Conservation (phyloP, 1,140 invertebrate species). For the Dendrolimus kikuchii region DNA sequence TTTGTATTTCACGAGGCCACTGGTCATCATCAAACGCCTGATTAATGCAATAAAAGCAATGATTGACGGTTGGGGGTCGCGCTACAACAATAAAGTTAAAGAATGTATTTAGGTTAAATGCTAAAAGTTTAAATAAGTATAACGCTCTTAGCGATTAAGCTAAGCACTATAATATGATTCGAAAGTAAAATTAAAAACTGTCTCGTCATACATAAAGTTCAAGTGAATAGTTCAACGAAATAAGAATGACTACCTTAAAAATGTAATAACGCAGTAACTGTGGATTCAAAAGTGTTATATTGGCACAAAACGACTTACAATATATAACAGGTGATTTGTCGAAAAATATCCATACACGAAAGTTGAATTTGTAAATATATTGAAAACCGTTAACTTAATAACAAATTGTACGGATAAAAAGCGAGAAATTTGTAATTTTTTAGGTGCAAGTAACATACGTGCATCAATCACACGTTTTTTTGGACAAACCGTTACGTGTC, state of each 20-base stretch:
- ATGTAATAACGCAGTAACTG: too few species aligned
- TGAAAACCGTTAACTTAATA: slow-evolving; percentile 42
- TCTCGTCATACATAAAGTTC: too few species aligned
- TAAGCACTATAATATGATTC: too few species aligned
- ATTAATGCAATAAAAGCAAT: slow-evolving; percentile 7
- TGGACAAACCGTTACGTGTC: slow-evolving; percentile 1
- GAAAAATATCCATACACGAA: slow-evolving; percentile 6
- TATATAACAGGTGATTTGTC: slow-evolving; percentile 1
- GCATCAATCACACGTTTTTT: background rate
- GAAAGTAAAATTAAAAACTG: too few species aligned
- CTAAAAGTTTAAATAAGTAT: background rate
- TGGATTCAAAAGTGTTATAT: background rate
- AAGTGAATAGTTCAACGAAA: too few species aligned
- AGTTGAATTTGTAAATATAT: slow-evolving; percentile 25
- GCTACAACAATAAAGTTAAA: slow-evolving; percentile 1
- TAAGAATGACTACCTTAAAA: too few species aligned
- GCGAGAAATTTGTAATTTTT: slow-evolving; percentile 45
- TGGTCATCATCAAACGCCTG: slow-evolving; percentile 7
- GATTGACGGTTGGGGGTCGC: slow-evolving; percentile 10
- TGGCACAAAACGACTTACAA: slow-evolving; percentile 1
- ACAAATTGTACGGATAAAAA: slow-evolving; percentile 27
- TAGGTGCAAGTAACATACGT: slow-evolving; percentile 2
- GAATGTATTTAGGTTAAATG: slow-evolving; percentile 3
- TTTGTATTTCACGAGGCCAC: slow-evolving; percentile 4
- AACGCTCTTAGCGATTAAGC: too few species aligned